phyloP scores from a whole-genome alignment of 2,113 vertebrate species.

The Myiozetetes cayanensis region DNA sequence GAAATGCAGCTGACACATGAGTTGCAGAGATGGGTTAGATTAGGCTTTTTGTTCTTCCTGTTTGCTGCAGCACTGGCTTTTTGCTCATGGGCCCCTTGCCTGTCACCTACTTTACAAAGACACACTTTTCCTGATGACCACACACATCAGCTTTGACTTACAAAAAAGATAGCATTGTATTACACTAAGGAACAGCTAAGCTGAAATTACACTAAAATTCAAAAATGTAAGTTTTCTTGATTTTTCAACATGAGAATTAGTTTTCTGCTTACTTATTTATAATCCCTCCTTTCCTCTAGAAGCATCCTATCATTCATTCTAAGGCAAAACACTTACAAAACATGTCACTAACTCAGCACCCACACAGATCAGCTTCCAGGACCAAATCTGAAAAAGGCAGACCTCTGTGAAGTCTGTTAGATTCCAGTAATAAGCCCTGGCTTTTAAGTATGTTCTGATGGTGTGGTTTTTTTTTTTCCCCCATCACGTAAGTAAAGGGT shows the following conservation, averaged over 20 bases:
- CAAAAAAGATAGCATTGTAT: not conserved
- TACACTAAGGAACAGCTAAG: not conserved
- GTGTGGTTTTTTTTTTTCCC: not conserved
- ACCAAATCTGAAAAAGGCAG: not conserved
- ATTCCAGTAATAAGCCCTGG: not conserved
- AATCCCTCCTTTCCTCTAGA: not conserved
- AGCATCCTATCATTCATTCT: not conserved
- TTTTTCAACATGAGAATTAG: not conserved
- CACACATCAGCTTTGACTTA: not conserved
- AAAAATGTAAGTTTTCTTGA: not conserved
- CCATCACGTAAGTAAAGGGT: not conserved
- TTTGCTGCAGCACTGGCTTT: not conserved
- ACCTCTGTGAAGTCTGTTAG: not conserved
- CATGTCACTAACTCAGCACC: not conserved
- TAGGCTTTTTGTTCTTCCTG: not conserved
- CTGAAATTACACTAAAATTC: not conserved
- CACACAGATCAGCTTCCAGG: not conserved
- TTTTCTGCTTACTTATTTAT: not conserved
- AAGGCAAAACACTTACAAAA: not conserved
- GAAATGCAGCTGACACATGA: not conserved
- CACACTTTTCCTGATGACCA: not conserved
- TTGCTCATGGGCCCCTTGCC: accelerated
- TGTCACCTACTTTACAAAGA: not conserved
- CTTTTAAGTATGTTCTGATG: not conserved
- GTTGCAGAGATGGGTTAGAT: not conserved